Conservation (phyloP, 2,797 vertebrate species). For the Cryptoblepharus egeriae region DNA sequence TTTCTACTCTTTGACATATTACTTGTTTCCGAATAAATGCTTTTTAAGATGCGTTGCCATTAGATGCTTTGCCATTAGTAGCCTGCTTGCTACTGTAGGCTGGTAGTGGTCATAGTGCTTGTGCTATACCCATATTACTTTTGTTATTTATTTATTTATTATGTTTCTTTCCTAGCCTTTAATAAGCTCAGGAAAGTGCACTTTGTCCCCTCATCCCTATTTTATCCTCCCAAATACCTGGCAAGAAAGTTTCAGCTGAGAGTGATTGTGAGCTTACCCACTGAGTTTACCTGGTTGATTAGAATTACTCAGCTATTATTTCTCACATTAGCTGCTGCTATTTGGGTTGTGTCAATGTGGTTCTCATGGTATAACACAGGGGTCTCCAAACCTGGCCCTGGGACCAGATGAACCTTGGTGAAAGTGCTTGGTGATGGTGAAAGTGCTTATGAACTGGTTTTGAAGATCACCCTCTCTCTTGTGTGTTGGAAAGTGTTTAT, state of each 20-base stretch:
- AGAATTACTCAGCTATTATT: not conserved
- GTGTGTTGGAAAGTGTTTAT: too few relatives aligned
- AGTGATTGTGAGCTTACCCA: not conserved
- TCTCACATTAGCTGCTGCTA: not conserved
- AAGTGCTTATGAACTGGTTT: too few relatives aligned
- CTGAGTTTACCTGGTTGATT: not conserved
- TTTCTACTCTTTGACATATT: conserved; percentile 44
- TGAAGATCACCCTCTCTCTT: too few relatives aligned
- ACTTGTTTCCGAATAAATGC: conserved; percentile 34
- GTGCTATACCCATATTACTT: not conserved
- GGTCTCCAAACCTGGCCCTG: too few relatives aligned
- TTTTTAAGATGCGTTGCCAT: not conserved
- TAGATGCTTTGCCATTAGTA: conserved; percentile 32
- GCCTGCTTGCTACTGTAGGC: not conserved
- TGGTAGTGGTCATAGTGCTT: not conserved
- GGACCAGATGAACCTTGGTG: too few relatives aligned
- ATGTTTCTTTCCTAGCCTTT: not conserved
- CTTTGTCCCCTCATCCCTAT: not conserved
- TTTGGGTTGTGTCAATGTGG: not conserved
- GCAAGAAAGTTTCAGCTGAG: not conserved
- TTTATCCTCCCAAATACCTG: not conserved
- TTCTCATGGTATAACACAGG: not conserved
- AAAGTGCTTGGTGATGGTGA: too few relatives aligned
- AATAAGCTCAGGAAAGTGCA: not conserved
- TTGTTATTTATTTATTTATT: not conserved